phyloP scores from a whole-genome alignment of 2,797 vertebrate genomes.

The Anas acuta region DNA sequence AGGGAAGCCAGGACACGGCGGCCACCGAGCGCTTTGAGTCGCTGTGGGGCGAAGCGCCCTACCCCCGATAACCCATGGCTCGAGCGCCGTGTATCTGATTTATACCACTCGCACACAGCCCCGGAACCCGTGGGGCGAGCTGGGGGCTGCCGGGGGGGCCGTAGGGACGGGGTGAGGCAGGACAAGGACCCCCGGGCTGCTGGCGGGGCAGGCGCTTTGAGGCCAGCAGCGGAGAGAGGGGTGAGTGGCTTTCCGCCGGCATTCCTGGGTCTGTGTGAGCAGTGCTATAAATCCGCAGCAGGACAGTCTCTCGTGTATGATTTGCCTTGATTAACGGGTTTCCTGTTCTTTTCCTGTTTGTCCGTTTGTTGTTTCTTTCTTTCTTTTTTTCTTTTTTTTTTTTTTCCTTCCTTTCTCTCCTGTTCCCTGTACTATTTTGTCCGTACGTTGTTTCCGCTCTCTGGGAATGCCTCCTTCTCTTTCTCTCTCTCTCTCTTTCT shows the following conservation, averaged over 20 bases:
- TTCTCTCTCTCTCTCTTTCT: constrained; percentile 2
- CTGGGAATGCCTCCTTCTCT: constrained; percentile 76
- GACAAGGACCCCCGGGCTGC: neutral
- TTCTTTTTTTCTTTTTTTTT: too few relatives aligned
- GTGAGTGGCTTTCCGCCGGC: constrained; percentile 21
- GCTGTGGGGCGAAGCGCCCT: constrained; percentile 3
- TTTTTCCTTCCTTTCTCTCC: constrained; percentile 67
- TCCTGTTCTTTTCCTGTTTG: constrained; percentile 87
- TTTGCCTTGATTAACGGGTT: constrained; percentile 88
- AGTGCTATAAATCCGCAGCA: constrained; percentile 81
- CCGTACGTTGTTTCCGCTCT: constrained; percentile 70
- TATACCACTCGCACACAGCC: constrained; percentile 82
- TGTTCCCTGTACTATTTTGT: constrained; percentile 75
- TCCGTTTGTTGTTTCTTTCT: constrained; percentile 70
- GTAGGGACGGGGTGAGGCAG: constrained; percentile 12
- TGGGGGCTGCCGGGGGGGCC: constrained; percentile 41
- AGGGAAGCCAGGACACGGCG: constrained; percentile 33
- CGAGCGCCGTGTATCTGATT: constrained; percentile 81
- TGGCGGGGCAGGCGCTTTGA: constrained; percentile 3
- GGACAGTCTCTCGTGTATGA: constrained; percentile 78
- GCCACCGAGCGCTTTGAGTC: constrained; percentile 2
- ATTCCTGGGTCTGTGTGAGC: constrained; percentile 81
- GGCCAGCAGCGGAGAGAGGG: constrained; percentile 44
- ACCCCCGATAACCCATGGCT: constrained; percentile 68
- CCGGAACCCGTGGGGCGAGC: constrained; percentile 72